These are phyloP conservation scores for Sebastes matsubarae DNA, from an alignment of 2,797 vertebrate genomes.

Conservation along the genomic window DNA sequence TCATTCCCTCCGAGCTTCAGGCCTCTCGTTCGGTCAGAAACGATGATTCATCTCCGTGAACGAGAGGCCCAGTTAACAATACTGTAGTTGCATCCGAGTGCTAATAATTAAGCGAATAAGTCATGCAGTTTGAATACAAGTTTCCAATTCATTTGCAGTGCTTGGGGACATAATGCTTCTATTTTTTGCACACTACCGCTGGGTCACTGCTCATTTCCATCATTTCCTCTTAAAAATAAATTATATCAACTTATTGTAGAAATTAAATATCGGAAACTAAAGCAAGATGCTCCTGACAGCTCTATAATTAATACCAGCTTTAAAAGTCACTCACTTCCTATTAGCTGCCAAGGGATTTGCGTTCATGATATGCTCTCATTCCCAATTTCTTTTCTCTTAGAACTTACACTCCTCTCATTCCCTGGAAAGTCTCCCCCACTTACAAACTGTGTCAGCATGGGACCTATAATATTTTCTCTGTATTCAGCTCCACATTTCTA, in stretches of 20 bases:
- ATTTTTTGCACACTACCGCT: neutral
- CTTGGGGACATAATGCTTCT: neutral
- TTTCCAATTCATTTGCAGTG: neutral
- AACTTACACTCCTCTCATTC: constrained; percentile 10
- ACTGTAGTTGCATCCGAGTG: neutral
- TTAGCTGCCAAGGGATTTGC: constrained; percentile 4
- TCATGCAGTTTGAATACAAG: neutral
- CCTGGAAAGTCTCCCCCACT: constrained; percentile 39
- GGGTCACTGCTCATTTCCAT: neutral
- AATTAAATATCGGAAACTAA: neutral
- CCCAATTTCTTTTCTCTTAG: neutral
- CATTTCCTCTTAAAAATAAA: neutral
- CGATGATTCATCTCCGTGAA: constrained; percentile 16
- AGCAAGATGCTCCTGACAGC: neutral
- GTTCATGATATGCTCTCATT: constrained; percentile 21
- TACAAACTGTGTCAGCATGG: constrained; percentile 25
- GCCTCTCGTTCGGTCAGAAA: neutral
- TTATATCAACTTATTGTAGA: neutral
- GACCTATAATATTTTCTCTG: constrained; percentile 29
- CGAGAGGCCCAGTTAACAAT: neutral
- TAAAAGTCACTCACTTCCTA: neutral
- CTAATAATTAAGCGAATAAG: constrained; percentile 15
- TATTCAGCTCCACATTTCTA: constrained; percentile 22
- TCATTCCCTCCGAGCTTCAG: neutral
- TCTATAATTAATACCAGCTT: constrained; percentile 1